A percentile compares a stretch with the other conserved stretches of the same genome.
These are phyloP conservation scores for Microtus pennsylvanicus DNA, from an alignment of 2,113 vertebrate species.

Conservation along the genomic window DNA sequence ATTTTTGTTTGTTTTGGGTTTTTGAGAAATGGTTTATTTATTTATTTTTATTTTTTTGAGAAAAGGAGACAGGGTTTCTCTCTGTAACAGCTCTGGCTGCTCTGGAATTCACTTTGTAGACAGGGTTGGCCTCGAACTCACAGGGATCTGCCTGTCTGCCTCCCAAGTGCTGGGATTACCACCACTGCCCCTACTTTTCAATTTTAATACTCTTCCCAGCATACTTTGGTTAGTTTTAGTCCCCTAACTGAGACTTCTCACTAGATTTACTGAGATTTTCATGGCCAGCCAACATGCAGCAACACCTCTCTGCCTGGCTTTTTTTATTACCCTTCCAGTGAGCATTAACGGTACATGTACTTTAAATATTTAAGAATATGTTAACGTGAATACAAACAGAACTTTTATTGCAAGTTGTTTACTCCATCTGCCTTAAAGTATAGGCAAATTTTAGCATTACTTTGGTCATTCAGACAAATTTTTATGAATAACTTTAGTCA, in stretches of 20 bases:
- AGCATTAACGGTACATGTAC: neutral
- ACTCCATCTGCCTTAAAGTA: conserved; percentile 26
- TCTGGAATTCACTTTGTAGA: neutral
- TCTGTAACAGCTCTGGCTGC: neutral
- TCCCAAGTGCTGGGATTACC: neutral
- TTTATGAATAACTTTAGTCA: neutral
- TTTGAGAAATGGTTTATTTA: neutral
- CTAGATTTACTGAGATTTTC: neutral
- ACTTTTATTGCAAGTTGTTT: conserved; percentile 12
- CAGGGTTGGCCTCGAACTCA: neutral
- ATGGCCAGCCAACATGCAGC: neutral
- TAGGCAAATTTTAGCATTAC: neutral
- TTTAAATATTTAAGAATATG: neutral
- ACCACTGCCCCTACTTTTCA: too few species aligned
- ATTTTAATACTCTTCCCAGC: neutral
- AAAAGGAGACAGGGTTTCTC: neutral
- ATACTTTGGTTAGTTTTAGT: neutral
- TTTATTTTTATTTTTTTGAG: neutral
- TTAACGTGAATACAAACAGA: neutral
- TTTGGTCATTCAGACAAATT: neutral
- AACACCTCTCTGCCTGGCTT: neutral
- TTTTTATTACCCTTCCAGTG: neutral
- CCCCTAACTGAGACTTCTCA: neutral
- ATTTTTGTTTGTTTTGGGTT: neutral
- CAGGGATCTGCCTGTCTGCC: neutral